A percentile compares a stretch with the other conserved stretches of the same genome.
Evolutionary conservation across 2,888 invertebrate species (phyloP).

Genomic region (Tineola bisselliella): DNA sequence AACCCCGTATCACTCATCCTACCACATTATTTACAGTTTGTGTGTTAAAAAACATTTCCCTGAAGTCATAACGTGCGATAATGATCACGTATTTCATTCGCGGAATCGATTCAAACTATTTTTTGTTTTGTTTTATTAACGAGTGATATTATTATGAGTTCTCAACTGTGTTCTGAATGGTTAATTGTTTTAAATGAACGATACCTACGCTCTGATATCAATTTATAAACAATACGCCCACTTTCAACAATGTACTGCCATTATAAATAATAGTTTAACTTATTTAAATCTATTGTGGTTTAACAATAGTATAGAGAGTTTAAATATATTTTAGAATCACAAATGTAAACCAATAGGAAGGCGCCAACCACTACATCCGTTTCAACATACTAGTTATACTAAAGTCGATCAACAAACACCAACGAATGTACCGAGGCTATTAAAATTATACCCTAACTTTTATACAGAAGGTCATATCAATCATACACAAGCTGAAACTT

Average conservation of each 20-base stretch:
- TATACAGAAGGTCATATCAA: no score
- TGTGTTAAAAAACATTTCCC: background rate
- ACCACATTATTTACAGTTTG: background rate
- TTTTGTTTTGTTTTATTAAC: background rate
- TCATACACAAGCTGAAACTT: no score
- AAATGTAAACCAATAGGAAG: no score
- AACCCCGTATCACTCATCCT: background rate
- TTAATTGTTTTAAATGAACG: background rate
- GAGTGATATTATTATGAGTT: background rate
- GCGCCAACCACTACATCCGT: no score
- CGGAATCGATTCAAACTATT: background rate
- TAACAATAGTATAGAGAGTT: no score
- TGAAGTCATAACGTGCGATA: background rate
- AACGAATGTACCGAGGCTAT: no score
- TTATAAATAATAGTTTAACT: no score
- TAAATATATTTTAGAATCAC: no score
- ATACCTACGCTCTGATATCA: background rate
- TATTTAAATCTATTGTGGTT: no score
- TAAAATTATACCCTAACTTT: no score
- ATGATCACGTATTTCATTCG: background rate
- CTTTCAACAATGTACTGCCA: background rate
- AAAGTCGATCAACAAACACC: no score
- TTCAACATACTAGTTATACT: no score
- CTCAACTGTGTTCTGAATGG: background rate
- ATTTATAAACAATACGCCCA: background rate